phyloP scores from a whole-genome alignment of 2,888 invertebrate species.

The Herminia tarsipennalis region DNA sequence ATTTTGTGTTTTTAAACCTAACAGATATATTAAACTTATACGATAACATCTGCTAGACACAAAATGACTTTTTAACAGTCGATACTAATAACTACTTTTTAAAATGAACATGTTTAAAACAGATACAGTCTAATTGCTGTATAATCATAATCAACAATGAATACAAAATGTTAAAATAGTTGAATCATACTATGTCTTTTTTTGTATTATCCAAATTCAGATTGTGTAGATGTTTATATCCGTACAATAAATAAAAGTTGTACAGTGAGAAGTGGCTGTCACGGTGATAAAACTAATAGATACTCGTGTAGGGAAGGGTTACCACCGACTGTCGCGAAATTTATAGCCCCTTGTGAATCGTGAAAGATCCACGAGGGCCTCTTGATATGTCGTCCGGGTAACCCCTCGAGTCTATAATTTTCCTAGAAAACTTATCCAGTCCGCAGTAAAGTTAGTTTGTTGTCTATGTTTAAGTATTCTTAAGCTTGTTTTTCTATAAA shows the following conservation, averaged over 20 bases:
- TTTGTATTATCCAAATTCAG: not conserved
- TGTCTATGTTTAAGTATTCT: slow-evolving; percentile 30
- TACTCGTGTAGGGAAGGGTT: slow-evolving; percentile 58
- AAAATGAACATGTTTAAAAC: too few species aligned
- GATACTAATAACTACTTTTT: too few species aligned
- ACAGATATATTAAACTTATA: too few species aligned
- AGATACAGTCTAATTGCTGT: too few species aligned
- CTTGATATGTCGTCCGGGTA: slow-evolving; percentile 74
- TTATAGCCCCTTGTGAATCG: slow-evolving; percentile 69
- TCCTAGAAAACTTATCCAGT: slow-evolving; percentile 54
- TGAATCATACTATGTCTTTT: too few species aligned
- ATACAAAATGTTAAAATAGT: too few species aligned
- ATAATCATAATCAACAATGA: too few species aligned
- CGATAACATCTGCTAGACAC: too few species aligned
- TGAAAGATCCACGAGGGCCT: slow-evolving; percentile 60
- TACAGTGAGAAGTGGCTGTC: slow-evolving; percentile 27
- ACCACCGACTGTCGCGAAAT: slow-evolving; percentile 67
- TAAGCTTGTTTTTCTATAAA: slow-evolving; percentile 26
- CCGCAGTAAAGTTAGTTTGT: slow-evolving; percentile 42
- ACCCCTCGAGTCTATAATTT: slow-evolving; percentile 74
- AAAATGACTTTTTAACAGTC: too few species aligned
- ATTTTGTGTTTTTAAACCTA: too few species aligned
- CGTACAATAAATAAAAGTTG: slow-evolving; percentile 15
- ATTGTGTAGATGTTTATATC: not conserved
- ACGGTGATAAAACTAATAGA: slow-evolving; percentile 62